phyloP scores from a whole-genome alignment of 2,797 vertebrate genomes.

The Poeciliopsis turneri region DNA sequence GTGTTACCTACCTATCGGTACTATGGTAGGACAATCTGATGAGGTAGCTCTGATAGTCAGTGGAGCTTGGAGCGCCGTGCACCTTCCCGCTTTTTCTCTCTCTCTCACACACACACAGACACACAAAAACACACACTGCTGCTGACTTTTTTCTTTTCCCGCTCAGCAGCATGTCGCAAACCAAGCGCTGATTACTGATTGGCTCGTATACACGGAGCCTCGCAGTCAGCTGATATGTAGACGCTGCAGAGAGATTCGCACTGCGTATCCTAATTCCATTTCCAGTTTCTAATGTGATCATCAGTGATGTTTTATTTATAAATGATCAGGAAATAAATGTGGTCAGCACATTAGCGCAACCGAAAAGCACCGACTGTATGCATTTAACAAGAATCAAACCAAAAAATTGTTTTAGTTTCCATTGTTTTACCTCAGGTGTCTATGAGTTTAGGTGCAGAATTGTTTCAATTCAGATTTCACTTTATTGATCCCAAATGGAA shows the following conservation, averaged over 20 bases:
- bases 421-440: neutral
- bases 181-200: conserved; percentile 41
- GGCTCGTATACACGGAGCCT: conserved; percentile 11
- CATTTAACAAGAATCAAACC: neutral
- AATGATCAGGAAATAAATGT: neutral
- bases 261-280: neutral
- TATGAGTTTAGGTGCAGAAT: neutral
- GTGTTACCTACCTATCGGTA: neutral
- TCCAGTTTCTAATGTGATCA: neutral
- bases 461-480: neutral
- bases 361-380: neutral
- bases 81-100: neutral
- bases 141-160: conserved; percentile 45
- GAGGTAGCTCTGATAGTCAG: too few relatives aligned
- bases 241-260: conserved; percentile 12
- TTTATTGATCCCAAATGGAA: too few relatives aligned
- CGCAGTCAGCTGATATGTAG: conserved; percentile 9
- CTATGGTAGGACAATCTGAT: too few relatives aligned
- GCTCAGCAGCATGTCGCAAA: conserved; percentile 31
- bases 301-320: neutral
- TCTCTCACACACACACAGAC: neutral
- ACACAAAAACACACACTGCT: conserved; percentile 15
- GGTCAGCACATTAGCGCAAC: neutral
- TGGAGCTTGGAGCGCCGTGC: neutral
- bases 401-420: neutral